Evolutionary conservation across 2,797 vertebrate genomes (phyloP), one percentile per base, ranked within the genome.

Genomic region (Anabacerthia variegaticeps): DNA sequence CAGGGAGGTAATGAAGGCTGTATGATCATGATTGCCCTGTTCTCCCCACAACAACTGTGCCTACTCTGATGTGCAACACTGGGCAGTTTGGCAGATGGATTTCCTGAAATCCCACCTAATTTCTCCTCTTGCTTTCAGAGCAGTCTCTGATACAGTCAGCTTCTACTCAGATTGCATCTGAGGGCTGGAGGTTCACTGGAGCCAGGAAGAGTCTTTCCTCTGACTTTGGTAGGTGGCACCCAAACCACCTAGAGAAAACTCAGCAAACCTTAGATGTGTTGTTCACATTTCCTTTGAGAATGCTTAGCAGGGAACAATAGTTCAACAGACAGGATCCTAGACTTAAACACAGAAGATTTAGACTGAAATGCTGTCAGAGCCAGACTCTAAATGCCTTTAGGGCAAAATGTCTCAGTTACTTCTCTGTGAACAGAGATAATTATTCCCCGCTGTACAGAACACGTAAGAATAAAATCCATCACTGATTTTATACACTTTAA

Each of bases 341-440:
- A 66, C 39, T 67, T 68, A 78, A 94, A 90, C 37, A 51, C 8
- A 3, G 52, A 67, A 67, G 34, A 87, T 75, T 94, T 81, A 63
- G 26, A 66, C 74, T 54, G 80, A 84, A 91, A 84, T 28, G 5
- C 54, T 9, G 1, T 67, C 77, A 88, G 44, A 86, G 49, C 32
- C 73, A 81, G 54, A 75, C 34, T 65, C 44, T 69, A 62, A 68
- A 75, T 81, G 46, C 59, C 58, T 92, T 32, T 26, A 68, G 89
- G 62, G 74, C 41, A 84, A 90, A 75, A 61, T 86, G 49, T 46
- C 85, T 81, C 77, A 69, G 16, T 37, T 91, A 61, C 55, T 58
- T 72, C 41, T 56, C 54, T 76, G 48, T 74, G 48, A 81, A 77
- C 32, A 48, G 41, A 93, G n/a, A 44, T 68, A 84, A 76, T 89